Evolutionary conservation across 2,888 invertebrate genomes (phyloP).

Genomic region (Parnassius mnemosyne): DNA sequence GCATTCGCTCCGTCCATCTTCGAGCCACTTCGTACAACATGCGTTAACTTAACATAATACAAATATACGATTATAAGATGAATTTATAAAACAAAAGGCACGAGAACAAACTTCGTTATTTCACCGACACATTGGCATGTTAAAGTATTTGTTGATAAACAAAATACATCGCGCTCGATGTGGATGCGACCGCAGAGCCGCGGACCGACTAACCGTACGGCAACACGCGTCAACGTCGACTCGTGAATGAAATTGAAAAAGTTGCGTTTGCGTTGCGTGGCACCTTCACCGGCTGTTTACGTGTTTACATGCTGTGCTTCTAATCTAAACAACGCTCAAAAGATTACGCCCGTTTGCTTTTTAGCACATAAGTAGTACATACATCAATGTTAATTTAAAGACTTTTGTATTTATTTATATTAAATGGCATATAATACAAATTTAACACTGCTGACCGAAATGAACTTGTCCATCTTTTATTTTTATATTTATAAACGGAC

Average conservation of each 20-base stretch:
- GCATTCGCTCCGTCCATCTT: conserved; percentile 78
- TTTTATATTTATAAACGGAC: too few species aligned
- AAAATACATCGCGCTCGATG: conserved; percentile 54
- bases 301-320: too few species aligned
- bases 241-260: conserved; percentile 57
- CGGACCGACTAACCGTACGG: conserved; percentile 39
- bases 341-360: too few species aligned
- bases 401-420: too few species aligned
- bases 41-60: conserved; percentile 47
- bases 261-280: conserved; percentile 21
- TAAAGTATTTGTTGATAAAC: conserved; percentile 65
- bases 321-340: too few species aligned
- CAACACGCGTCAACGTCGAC: conserved; percentile 44
- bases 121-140: conserved; percentile 32
- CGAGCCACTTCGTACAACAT: conserved; percentile 42
- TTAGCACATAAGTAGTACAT: too few species aligned
- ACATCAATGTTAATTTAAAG: too few species aligned
- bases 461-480: too few species aligned
- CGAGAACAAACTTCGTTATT: conserved; percentile 27
- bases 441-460: too few species aligned
- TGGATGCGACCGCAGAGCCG: conserved; percentile 26
- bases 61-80: conserved; percentile 25
- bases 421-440: too few species aligned
- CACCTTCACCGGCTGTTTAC: conserved; percentile 3
- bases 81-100: conserved; percentile 27